Base-by-base conservation (phyloP, 2,797 vertebrate genomes). In the Brachyalestes nurse region DNA sequence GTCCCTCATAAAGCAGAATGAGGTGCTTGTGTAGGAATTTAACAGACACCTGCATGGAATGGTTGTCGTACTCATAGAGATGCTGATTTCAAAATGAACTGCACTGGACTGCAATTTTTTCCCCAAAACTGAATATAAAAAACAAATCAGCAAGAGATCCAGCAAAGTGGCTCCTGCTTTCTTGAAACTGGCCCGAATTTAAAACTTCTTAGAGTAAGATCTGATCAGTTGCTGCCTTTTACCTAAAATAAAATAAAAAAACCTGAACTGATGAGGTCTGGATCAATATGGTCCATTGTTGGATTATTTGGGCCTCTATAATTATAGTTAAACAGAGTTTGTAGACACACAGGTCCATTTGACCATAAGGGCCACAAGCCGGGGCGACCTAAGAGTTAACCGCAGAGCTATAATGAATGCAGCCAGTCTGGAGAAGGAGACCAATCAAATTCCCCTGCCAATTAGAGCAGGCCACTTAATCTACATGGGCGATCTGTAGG, bases 401-500 rank as follows among this genome's bases (percentile, higher is more conserved):
- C 84, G 89, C 87, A 88, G 78, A 87, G 88, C 82, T 90, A 90
- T 90, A 93, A 91, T 93, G 89, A 93, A 87, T 66, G 42, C 80
- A 72, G 90, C 86, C 72, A 89, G 49, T 84, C 88, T 88, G 86
- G 90, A 86, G 90, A 89, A 88, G 84, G 81, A 92, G 90, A 89
- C 89, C 92, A 90, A 92, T 92, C 86, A 90, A 92, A 91, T 91
- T 92, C 91, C 88, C 91, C 87, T 87, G 90, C 91, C 92, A 92
- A 90, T 93, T 92, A 93, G 85, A 89, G 88, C 80, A 89, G 92
- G 75, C 79, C 83, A 72, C 86, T 88, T 93, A 91, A 93, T 93
- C 91, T 92, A 88, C 89, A 89, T 90, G 88, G 87, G 91, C 71
- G 85, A 93, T 92, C 90, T 90, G 82, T 21, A 67, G 73, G 23